A percentile compares a stretch with the other conserved stretches of the same genome.
Conservation (phyloP, 2,888 invertebrate species). For the Vandiemenella viatica region DNA sequence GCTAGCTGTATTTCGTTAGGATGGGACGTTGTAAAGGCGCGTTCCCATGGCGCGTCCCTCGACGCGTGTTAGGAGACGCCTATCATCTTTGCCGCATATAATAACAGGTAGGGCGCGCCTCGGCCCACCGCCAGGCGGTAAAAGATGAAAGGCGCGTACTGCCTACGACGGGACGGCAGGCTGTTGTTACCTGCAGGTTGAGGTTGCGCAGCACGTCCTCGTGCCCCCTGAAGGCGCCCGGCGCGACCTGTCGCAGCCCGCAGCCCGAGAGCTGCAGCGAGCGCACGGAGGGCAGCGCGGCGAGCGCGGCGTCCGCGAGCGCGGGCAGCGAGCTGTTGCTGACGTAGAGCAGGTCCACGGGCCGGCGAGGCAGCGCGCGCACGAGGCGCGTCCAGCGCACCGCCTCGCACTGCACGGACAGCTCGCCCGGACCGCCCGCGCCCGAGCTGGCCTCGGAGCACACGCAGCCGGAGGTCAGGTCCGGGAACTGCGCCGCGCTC, state of each 20-base stretch:
- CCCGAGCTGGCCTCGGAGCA: conserved; percentile 78
- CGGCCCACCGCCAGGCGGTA: too few species aligned
- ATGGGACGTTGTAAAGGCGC: too few species aligned
- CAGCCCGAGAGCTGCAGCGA: conserved; percentile 78
- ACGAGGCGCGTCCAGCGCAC: conserved; percentile 66
- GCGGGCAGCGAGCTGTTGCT: conserved; percentile 66
- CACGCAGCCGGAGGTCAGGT: conserved; percentile 60
- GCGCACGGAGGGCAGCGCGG: conserved; percentile 53
- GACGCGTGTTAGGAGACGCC: too few species aligned
- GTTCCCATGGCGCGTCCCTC: too few species aligned
- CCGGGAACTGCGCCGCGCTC: conserved; percentile 50
- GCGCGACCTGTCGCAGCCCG: conserved; percentile 51
- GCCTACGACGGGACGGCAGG: too few species aligned
- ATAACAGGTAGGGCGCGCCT: too few species aligned
- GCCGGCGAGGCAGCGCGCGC: conserved; percentile 49
- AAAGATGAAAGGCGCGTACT: too few species aligned
- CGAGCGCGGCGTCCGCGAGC: conserved; percentile 53
- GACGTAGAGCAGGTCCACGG: conserved; percentile 71
- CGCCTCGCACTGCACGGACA: conserved; percentile 82
- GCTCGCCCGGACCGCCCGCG: conserved; percentile 72
- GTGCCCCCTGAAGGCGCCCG: conserved; percentile 67
- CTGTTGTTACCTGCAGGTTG: conserved; percentile 47
- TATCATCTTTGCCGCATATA: too few species aligned
- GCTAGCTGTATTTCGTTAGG: too few species aligned
- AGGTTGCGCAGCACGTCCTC: conserved; percentile 65